Evolutionary conservation across 2,113 vertebrate genomes (phyloP), one percentile per base, ranked within the genome.

Genomic region (Poicephalus gulielmi): DNA sequence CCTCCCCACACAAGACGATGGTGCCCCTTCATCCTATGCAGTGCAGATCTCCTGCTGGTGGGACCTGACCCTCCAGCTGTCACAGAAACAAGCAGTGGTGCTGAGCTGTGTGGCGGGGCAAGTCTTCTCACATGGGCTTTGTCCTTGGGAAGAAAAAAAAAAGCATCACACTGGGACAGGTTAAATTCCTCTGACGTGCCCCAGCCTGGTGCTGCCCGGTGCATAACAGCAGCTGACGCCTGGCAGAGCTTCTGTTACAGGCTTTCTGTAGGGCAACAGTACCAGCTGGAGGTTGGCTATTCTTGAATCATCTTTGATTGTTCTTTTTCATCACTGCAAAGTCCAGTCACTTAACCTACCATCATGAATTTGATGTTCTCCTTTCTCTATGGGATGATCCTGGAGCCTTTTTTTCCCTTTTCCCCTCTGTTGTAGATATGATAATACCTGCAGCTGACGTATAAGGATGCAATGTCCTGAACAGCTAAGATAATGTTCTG

Each of bases 121-220:
- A 63, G 10, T 23, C 28, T 39, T 62, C 46, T 59, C 24, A 11
- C 24, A 37, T 0, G 18, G 63, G 13, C 43, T 78, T 88, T 75
- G 19, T 5, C 69, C 55, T 64, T 55, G 52, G 57, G 39, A 82
- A 94, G 39, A 12, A 57, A 78, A 77, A 70, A 3, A 1, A 2
- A 0, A 25, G 22, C 15, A 55, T 0, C 0, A 1, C 11, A 25
- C 4, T 0, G 0, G 39, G 55, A 71, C 25, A 70, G 33, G 46
- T 50, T 25, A 33, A 78, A 82, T 53, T 67, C 66, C 41, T 46
- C 28, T 33, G 41, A 41, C 0, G 0, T n/a, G 60, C 22, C 11
- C 31, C 47, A 95, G 35, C 28, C 74, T n/a, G 60, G 66, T 6
- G 9, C 39, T 85, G 57, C 35, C 27, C 31, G 9, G 35, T 5